Conservation (phyloP, 2,888 invertebrate species). For the Melolontha melolontha region DNA sequence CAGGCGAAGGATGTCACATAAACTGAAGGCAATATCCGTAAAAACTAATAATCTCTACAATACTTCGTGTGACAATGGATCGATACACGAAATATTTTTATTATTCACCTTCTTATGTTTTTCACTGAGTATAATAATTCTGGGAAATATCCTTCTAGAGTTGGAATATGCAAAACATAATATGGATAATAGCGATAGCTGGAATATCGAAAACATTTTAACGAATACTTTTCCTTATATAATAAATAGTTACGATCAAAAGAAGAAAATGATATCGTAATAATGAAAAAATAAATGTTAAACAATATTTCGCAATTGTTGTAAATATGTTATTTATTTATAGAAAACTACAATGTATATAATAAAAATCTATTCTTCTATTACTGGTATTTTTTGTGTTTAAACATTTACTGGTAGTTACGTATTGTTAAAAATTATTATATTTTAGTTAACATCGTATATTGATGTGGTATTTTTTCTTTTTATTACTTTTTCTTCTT, state of each 20-base stretch:
- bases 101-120: slow-evolving; percentile 62
- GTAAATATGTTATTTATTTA: too few species aligned
- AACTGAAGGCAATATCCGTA: slow-evolving; percentile 47
- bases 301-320: too few species aligned
- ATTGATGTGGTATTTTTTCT: too few species aligned
- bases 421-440: too few species aligned
- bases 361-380: too few species aligned
- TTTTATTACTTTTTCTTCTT: too few species aligned
- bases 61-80: slow-evolving; percentile 55
- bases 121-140: slow-evolving; percentile 58
- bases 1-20: slow-evolving; percentile 52
- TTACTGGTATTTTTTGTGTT: too few species aligned
- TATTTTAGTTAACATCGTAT: too few species aligned
- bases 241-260: slow-evolving; percentile 6
- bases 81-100: slow-evolving; percentile 58
- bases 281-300: not conserved
- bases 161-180: slow-evolving; percentile 52
- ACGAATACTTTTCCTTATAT: slow-evolving; percentile 20
- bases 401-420: too few species aligned
- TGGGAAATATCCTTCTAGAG: slow-evolving; percentile 61
- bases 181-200: not conserved
- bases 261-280: not conserved
- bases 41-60: slow-evolving; percentile 51
- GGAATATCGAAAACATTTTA: slow-evolving; percentile 22
- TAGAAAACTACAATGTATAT: too few species aligned